These are phyloP conservation scores for Microctonus hyperodae DNA, from an alignment of 2,888 invertebrate species.

Conservation along the genomic window DNA sequence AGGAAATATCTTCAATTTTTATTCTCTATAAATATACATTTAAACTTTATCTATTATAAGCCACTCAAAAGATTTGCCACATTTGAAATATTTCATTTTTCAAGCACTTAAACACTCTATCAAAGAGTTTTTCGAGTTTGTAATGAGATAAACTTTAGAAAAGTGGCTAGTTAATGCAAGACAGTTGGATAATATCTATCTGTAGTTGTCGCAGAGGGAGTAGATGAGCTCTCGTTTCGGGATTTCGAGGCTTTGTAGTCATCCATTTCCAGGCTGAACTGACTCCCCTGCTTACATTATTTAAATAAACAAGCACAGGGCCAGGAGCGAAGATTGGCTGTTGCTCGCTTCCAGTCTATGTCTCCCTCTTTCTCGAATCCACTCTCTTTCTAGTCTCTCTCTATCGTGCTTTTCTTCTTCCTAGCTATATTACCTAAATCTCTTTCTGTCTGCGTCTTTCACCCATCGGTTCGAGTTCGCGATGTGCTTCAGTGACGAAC, in stretches of 20 bases:
- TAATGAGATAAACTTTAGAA: conserved; percentile 33
- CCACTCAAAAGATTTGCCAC: background rate
- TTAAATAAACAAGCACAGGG: conserved; percentile 60
- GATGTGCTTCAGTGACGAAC: conserved; percentile 57
- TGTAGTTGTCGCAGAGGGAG: conserved; percentile 31
- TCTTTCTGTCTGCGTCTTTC: conserved; percentile 32
- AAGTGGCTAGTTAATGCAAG: conserved; percentile 29
- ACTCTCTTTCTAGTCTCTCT: conserved; percentile 15
- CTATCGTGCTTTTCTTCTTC: conserved; percentile 21
- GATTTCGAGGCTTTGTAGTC: conserved; percentile 60
- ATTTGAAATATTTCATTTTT: background rate
- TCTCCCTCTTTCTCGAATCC: conserved; percentile 38
- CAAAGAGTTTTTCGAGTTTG: conserved; percentile 18
- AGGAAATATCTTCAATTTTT: background rate
- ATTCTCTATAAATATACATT: background rate
- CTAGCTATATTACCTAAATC: background rate
- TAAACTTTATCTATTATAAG: too few relatives aligned
- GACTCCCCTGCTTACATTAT: conserved; percentile 54
- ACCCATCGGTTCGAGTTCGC: conserved; percentile 30
- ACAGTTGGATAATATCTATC: conserved; percentile 39
- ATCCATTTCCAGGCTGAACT: conserved; percentile 54
- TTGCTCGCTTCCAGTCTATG: conserved; percentile 10
- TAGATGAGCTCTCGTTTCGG: conserved; percentile 33
- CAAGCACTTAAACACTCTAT: background rate
- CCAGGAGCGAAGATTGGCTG: conserved; percentile 50